Evolutionary conservation across 2,113 vertebrate species (phyloP).

Genomic region (Elephantulus edwardii): DNA sequence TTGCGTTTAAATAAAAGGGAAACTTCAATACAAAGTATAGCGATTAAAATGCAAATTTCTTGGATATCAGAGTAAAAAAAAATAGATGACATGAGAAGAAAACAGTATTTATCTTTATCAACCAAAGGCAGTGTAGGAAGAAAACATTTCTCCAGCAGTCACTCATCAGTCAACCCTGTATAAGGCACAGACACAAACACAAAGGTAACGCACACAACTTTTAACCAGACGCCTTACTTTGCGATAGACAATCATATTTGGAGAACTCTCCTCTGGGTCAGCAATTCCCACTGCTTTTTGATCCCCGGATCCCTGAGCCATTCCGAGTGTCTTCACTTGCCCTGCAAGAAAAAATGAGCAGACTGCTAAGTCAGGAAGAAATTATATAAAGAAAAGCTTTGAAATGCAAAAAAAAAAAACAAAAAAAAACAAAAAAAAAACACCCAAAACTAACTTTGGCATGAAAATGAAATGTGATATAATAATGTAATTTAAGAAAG

Average conservation of each 20-base stretch:
- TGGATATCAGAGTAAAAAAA: conserved; percentile 13
- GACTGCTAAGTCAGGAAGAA: conserved; percentile 31
- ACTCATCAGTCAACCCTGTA: not conserved
- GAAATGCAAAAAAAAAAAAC: conserved; percentile 12
- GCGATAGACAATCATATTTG: conserved; percentile 98
- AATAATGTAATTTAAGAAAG: not conserved
- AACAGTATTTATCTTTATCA: not conserved
- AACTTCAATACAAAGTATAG: not conserved
- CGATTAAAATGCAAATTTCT: not conserved
- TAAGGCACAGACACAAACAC: not conserved
- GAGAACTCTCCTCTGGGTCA: conserved; percentile 94
- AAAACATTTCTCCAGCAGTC: not conserved
- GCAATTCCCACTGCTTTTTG: conserved; percentile 82
- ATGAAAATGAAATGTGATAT: not conserved
- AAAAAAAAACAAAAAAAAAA: too few species aligned
- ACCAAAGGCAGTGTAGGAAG: not conserved
- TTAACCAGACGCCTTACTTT: conserved; percentile 86
- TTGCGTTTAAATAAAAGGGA: conserved; percentile 26
- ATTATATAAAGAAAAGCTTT: accelerated
- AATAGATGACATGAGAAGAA: conserved; percentile 2
- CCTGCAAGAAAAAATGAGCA: conserved; percentile 79
- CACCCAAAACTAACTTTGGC: conserved; percentile 2
- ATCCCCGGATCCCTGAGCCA: conserved; percentile 92
- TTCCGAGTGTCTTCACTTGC: conserved; percentile 79
- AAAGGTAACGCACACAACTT: accelerated